phyloP scores from a whole-genome alignment of 2,797 vertebrate genomes.

The Scolopax rusticola region DNA sequence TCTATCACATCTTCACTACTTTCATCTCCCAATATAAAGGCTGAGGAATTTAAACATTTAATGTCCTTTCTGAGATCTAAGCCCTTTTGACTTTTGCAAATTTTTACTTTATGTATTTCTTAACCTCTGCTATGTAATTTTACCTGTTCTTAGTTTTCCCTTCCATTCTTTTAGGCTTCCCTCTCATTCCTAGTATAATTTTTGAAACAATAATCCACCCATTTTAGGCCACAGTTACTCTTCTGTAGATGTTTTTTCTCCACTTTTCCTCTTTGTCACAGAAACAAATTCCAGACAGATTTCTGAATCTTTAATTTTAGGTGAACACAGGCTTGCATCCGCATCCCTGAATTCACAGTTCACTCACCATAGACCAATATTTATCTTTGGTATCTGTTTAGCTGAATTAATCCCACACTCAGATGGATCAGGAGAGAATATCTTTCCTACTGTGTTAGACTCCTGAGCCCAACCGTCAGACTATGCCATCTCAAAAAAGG shows the following conservation, averaged over 20 bases:
- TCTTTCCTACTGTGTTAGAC: neutral
- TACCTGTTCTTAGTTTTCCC: neutral
- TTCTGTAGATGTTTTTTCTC: neutral
- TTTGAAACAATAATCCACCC: neutral
- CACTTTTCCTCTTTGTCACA: neutral
- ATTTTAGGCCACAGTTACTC: neutral
- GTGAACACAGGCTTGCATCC: neutral
- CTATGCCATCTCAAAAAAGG: neutral
- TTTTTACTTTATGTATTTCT: neutral
- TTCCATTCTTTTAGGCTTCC: neutral
- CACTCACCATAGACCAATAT: accelerated
- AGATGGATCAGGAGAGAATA: neutral
- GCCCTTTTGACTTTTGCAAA: neutral
- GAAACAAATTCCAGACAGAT: neutral
- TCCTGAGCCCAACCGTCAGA: neutral
- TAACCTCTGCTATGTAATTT: neutral
- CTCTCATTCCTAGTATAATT: neutral
- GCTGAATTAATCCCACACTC: neutral
- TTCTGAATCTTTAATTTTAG: neutral
- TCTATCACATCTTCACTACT: neutral
- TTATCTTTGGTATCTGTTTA: neutral
- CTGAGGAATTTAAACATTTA: neutral
- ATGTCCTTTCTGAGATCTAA: neutral
- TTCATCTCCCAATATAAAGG: neutral
- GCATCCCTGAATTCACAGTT: neutral